Conservation (phyloP, 2,888 invertebrate genomes). For the Anodontia alba region DNA sequence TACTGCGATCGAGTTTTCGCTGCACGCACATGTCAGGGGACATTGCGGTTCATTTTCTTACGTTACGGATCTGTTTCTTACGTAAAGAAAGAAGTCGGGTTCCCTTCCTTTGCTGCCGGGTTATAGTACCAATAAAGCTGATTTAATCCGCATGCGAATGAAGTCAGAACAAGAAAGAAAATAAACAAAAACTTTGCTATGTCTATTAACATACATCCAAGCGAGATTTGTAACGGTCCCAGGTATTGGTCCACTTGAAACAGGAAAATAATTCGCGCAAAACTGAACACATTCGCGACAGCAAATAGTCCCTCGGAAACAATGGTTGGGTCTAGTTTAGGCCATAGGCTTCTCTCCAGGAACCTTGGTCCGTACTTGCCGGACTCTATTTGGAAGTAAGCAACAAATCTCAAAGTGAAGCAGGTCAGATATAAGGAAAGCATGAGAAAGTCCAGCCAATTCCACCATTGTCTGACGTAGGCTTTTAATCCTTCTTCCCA, state of each 20-base stretch:
- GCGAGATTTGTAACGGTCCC: slow-evolving; percentile 87
- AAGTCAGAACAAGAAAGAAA: slow-evolving; percentile 86
- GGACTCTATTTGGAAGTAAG: slow-evolving; percentile 82
- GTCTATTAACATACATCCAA: slow-evolving; percentile 87
- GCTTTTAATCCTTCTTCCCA: slow-evolving; percentile 87
- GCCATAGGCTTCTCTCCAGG: slow-evolving; percentile 85
- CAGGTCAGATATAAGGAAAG: slow-evolving; percentile 87
- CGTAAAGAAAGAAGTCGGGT: slow-evolving; percentile 76
- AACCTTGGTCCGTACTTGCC: slow-evolving; percentile 83
- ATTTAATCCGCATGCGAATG: slow-evolving; percentile 89
- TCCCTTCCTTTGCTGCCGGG: slow-evolving; percentile 57
- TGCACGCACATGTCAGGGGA: too few relatives aligned
- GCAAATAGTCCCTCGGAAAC: slow-evolving; percentile 87
- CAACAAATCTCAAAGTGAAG: slow-evolving; percentile 86
- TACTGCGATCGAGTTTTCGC: too few relatives aligned
- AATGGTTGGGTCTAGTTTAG: slow-evolving; percentile 86
- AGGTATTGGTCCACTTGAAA: slow-evolving; percentile 87
- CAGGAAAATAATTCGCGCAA: slow-evolving; percentile 87
- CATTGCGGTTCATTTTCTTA: too few relatives aligned
- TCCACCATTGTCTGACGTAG: slow-evolving; percentile 87
- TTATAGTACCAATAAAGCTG: slow-evolving; percentile 88
- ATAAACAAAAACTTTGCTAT: slow-evolving; percentile 87
- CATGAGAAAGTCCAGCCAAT: slow-evolving; percentile 88
- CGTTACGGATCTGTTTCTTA: too few relatives aligned
- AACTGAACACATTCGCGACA: slow-evolving; percentile 87